Percentiles rank a stretch among this genome's conserved stretches.
Conservation (phyloP, 2,797 vertebrate genomes). For the Amblyraja radiata region DNA sequence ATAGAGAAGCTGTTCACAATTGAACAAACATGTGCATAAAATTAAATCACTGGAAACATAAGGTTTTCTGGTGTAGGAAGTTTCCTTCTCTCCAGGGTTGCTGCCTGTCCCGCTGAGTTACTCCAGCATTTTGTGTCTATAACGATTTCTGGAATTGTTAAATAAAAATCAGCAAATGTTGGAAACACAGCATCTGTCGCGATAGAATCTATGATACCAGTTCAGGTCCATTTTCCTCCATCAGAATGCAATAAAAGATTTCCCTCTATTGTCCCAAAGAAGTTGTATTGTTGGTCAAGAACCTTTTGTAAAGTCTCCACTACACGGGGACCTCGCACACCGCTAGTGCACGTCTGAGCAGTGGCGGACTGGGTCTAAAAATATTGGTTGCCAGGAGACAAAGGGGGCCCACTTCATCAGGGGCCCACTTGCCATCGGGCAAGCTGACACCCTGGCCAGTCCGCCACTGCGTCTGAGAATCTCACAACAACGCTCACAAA, state of each 20-base stretch:
- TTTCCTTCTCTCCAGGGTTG: too few relatives aligned
- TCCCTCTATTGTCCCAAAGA: background rate
- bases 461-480: background rate
- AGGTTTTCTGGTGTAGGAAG: too few relatives aligned
- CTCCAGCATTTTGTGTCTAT: too few relatives aligned
- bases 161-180: background rate
- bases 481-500: background rate
- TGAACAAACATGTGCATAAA: background rate
- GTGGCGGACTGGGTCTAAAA: too few relatives aligned
- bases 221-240: background rate
- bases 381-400: too few relatives aligned
- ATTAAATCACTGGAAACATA: background rate
- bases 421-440: too few relatives aligned
- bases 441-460: too few relatives aligned
- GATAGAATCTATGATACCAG: background rate
- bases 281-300: background rate
- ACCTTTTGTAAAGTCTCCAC: background rate
- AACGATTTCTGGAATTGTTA: background rate
- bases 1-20: background rate
- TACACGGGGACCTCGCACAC: background rate
- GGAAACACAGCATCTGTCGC: background rate
- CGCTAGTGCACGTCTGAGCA: background rate
- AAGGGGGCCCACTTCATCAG: too few relatives aligned
- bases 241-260: background rate
- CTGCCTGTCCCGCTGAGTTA: too few relatives aligned